Evolutionary conservation across 2,797 vertebrate genomes (phyloP).

Genomic region (Schizopygopsis pylzovi): DNA sequence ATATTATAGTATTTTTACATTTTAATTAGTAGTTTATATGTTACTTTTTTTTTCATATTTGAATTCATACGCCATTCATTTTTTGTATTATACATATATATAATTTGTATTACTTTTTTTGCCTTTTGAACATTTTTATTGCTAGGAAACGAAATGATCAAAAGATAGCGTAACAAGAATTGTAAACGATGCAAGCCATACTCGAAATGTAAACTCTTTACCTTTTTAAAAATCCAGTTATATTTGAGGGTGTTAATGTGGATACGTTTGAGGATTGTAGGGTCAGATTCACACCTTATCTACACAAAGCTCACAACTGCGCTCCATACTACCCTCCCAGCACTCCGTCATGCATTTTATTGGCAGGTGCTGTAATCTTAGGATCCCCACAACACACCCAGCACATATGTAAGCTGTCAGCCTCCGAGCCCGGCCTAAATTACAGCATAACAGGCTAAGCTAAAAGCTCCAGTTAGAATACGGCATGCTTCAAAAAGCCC

Average conservation of each 20-base stretch:
- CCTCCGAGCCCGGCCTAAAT: slow-evolving; percentile 64
- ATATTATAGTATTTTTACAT: background rate
- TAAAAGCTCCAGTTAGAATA: slow-evolving; percentile 60
- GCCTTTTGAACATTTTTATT: background rate
- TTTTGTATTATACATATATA: background rate
- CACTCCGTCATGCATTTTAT: slow-evolving; percentile 26
- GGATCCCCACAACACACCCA: slow-evolving; percentile 63
- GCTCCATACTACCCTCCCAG: background rate
- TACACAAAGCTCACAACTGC: background rate
- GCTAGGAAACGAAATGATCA: background rate
- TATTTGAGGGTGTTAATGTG: background rate
- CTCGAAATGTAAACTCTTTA: background rate
- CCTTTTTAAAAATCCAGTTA: background rate
- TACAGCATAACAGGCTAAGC: slow-evolving; percentile 56
- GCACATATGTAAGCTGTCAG: slow-evolving; percentile 55
- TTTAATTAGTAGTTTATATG: background rate
- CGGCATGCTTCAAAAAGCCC: slow-evolving; percentile 69
- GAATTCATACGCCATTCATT: background rate
- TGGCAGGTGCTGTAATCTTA: slow-evolving; percentile 65
- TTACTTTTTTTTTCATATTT: background rate
- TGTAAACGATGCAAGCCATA: background rate
- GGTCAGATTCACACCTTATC: slow-evolving; percentile 2
- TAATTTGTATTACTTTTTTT: background rate
- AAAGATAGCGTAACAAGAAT: background rate
- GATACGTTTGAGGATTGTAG: background rate